Evolutionary conservation across 1,140 invertebrate species (phyloP).

Genomic region (Ctenoplectra terminalis): DNA sequence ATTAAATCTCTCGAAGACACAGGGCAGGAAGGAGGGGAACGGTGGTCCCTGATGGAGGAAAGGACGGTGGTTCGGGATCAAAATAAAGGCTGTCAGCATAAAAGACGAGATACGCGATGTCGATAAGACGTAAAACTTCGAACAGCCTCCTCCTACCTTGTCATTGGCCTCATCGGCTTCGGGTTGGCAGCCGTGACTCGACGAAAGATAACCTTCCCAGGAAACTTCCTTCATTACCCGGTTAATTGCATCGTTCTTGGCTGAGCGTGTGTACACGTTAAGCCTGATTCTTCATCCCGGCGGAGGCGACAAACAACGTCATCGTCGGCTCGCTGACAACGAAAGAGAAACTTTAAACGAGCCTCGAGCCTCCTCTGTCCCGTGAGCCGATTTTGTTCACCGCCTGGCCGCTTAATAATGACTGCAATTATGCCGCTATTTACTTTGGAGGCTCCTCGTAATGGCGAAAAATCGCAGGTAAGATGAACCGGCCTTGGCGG

Average conservation of each 20-base stretch:
- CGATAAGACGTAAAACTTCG: slow-evolving; percentile 55
- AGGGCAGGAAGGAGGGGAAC: no score
- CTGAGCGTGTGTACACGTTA: slow-evolving; percentile 59
- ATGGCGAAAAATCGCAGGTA: slow-evolving; percentile 56
- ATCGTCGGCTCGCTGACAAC: slow-evolving; percentile 35
- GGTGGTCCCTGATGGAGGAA: neutral
- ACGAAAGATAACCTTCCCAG: slow-evolving; percentile 60
- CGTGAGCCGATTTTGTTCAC: slow-evolving; percentile 11
- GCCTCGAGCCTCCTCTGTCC: neutral
- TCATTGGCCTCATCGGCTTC: slow-evolving; percentile 31
- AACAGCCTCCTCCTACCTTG: neutral
- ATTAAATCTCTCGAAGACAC: neutral
- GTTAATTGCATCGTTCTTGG: slow-evolving; percentile 66
- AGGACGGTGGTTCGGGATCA: neutral
- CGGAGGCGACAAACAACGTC: slow-evolving; percentile 27
- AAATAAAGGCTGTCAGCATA: slow-evolving; percentile 44
- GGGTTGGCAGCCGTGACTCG: slow-evolving; percentile 43
- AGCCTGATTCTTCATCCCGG: slow-evolving; percentile 32
- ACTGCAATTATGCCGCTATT: slow-evolving; percentile 61
- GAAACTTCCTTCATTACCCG: slow-evolving; percentile 67
- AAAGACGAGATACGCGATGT: slow-evolving; percentile 31
- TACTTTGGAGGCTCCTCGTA: slow-evolving; percentile 39
- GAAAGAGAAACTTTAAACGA: slow-evolving; percentile 67
- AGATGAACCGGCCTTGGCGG: slow-evolving; percentile 34
- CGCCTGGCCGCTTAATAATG: slow-evolving; percentile 56